These are phyloP conservation scores for Neoarius graeffei DNA, from an alignment of 2,113 vertebrate genomes.

Conservation along the genomic window DNA sequence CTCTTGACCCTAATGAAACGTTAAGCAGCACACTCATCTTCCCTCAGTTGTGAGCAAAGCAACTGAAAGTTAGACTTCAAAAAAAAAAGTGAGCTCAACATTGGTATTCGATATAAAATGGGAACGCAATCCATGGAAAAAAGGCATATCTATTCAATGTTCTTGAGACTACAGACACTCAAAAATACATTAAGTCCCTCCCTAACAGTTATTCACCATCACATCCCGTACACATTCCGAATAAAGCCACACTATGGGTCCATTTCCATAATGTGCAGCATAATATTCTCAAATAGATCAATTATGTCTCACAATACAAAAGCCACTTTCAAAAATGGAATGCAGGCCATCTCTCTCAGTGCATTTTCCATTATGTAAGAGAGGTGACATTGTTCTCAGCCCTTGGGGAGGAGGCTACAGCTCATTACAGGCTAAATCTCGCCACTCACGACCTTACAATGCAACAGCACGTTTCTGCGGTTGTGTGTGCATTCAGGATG, in stretches of 20 bases:
- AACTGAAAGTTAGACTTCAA: too few species aligned
- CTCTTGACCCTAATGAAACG: background rate
- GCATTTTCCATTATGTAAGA: conserved; percentile 22
- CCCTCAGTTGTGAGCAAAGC: background rate
- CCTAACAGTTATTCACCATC: background rate
- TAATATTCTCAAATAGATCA: conserved; percentile 45
- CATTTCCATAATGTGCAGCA: conserved; percentile 35
- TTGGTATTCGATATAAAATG: background rate
- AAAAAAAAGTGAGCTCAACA: background rate
- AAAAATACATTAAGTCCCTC: conserved; percentile 4
- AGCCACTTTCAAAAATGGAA: conserved; percentile 26
- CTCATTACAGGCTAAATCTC: conserved; percentile 30
- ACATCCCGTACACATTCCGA: background rate
- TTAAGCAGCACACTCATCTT: background rate
- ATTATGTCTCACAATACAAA: conserved; percentile 39
- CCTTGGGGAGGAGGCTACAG: conserved; percentile 33
- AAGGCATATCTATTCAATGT: background rate
- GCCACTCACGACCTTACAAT: background rate
- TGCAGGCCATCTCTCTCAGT: conserved; percentile 20
- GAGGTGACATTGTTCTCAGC: conserved; percentile 17
- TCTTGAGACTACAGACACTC: background rate
- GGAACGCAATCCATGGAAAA: background rate
- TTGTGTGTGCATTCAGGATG: background rate
- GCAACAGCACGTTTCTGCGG: background rate
- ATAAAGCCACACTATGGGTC: background rate